These are phyloP conservation scores for Drosophila navojoa DNA, from an alignment of 1,140 invertebrate genomes.

Conservation along the genomic window DNA sequence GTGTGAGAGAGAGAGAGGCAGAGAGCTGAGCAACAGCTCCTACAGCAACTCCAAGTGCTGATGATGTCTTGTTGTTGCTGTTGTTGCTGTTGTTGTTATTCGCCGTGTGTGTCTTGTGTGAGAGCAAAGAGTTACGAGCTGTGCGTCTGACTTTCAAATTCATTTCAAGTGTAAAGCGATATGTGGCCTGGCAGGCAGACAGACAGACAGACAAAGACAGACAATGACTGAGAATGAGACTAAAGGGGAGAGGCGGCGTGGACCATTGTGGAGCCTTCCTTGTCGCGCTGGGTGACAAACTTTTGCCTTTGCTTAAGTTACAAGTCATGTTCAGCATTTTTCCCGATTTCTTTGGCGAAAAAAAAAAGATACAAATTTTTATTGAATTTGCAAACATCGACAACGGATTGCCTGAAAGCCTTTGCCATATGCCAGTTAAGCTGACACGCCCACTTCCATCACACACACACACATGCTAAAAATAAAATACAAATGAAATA, in stretches of 20 bases:
- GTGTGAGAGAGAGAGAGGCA: not conserved
- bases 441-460: constrained; percentile 31
- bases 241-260: not conserved
- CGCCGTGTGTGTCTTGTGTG: constrained; percentile 43
- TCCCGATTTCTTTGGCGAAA: constrained; percentile 27
- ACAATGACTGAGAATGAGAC: constrained; percentile 18
- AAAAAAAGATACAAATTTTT: constrained; percentile 11
- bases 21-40: constrained; percentile 15
- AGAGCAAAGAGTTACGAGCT: constrained; percentile 73
- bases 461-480: not conserved
- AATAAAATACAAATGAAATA: not conserved
- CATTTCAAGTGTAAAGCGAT: constrained; percentile 81
- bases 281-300: constrained; percentile 50
- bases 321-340: constrained; percentile 68
- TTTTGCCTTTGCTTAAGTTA: constrained; percentile 72
- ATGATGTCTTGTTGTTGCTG: constrained; percentile 13
- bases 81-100: constrained; percentile 13
- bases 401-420: constrained; percentile 33
- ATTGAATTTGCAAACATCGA: constrained; percentile 48
- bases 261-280: constrained; percentile 13
- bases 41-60: constrained; percentile 10
- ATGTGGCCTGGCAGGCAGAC: constrained; percentile 46
- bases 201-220: constrained; percentile 7
- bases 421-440: constrained; percentile 39
- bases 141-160: constrained; percentile 78